Percentiles rank a stretch among this genome's conserved stretches.
These are phyloP conservation scores for Chaenogobius annularis DNA, from an alignment of 2,113 vertebrate genomes.

Conservation along the genomic window DNA sequence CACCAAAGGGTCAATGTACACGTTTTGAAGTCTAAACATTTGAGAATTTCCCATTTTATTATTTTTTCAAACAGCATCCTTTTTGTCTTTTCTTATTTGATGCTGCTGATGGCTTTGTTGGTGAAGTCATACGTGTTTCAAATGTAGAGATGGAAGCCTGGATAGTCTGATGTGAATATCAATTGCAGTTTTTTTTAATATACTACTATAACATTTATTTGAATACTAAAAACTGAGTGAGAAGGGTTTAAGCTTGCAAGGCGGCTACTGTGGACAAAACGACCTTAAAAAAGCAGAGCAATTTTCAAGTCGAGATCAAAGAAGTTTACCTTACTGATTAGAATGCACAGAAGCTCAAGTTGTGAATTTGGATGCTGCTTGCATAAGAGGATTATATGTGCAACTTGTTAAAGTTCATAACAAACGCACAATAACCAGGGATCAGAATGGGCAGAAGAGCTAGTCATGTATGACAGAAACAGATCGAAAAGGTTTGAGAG, in stretches of 20 bases:
- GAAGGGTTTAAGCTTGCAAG: constrained; percentile 18
- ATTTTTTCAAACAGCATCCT: too few relatives aligned
- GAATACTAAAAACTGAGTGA: too few relatives aligned
- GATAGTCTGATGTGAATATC: too few relatives aligned
- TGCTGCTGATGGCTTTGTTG: too few relatives aligned
- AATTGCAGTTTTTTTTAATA: constrained; percentile 1
- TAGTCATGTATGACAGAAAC: constrained; percentile 48
- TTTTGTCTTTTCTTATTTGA: too few relatives aligned
- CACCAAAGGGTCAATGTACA: too few relatives aligned
- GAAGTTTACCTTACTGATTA: constrained; percentile 64
- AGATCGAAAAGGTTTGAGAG: constrained; percentile 32
- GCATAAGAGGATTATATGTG: constrained; percentile 65
- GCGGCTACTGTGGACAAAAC: constrained; percentile 23
- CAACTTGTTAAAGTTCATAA: constrained; percentile 61
- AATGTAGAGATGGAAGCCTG: too few relatives aligned
- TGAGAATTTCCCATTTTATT: too few relatives aligned
- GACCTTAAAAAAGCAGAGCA: constrained; percentile 38
- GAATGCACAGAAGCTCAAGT: constrained; percentile 58
- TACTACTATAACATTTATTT: too few relatives aligned
- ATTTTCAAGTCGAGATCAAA: constrained; percentile 60
- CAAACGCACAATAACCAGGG: constrained; percentile 57
- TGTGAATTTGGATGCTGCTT: constrained; percentile 36
- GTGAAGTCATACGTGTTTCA: too few relatives aligned
- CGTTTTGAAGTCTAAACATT: too few relatives aligned
- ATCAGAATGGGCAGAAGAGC: constrained; percentile 35